Conservation (phyloP, 2,113 vertebrate species). For the Elanus axillaris region DNA sequence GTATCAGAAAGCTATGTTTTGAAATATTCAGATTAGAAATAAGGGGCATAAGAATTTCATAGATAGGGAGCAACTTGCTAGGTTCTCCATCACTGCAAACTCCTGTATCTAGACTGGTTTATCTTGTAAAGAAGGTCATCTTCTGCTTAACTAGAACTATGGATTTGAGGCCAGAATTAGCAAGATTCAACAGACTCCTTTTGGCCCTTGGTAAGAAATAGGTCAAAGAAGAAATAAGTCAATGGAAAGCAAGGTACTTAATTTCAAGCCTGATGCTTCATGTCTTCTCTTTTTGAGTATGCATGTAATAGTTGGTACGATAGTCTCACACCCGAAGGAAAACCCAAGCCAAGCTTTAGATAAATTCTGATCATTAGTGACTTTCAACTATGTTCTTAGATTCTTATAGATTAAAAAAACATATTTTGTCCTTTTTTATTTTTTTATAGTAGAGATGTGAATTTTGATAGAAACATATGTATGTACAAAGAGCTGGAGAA, state of each 20-base stretch:
- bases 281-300: background rate
- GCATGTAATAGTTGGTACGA: background rate
- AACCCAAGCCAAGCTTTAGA: background rate
- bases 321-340: background rate
- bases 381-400: background rate
- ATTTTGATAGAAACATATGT: background rate
- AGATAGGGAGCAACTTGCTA: background rate
- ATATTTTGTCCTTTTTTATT: no score
- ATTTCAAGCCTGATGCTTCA: background rate
- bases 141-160: background rate
- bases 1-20: slow-evolving; percentile 22
- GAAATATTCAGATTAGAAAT: slow-evolving; percentile 22
- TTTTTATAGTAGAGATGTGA: background rate
- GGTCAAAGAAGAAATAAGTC: background rate
- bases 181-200: background rate
- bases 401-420: background rate
- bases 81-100: background rate
- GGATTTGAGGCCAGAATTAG: background rate
- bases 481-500: background rate
- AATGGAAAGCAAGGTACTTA: background rate
- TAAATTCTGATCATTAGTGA: background rate
- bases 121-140: background rate
- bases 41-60: background rate
- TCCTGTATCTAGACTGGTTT: background rate
- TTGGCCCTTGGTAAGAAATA: background rate